Evolutionary conservation across 2,113 vertebrate genomes (phyloP), one percentile per base, ranked within the genome.

Genomic region (Neogobius melanostomus): DNA sequence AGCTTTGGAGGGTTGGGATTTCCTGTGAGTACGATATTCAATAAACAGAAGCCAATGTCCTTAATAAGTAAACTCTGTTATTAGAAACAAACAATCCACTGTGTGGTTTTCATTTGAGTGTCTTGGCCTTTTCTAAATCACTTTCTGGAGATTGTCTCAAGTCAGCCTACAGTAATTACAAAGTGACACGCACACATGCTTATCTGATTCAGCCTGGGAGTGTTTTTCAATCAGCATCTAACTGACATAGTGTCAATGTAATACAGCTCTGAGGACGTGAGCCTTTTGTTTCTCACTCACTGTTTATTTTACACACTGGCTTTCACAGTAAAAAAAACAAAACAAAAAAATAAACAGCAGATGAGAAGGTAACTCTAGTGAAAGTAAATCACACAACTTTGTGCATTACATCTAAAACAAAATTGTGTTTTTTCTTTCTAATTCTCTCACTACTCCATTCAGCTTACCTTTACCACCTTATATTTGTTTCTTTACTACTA

Each of bases 1-100:
- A 99, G 89, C 76, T 95, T 98, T 44, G 97, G 97, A 44, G 96
- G 92, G 1, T 94, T 98, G 76, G 98, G 98, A 88, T 98, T 96
- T 74, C 98, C 97, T 99, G 54, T n/a, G 82, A 64, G 47, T 21
- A 46, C 45, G 45, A 48, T 56, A 48, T 48, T 16, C 8, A 48
- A 11, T 47, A 15, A 68, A 2, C 47, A 6, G 10, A 69, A 15
- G 36, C n/a, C 17, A 16, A 48, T 47, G 12, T 52, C 21, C 49
- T 68, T 49, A 54, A 76, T 76, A 60, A 54, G 64, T 45, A 6
- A 66, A 66, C 36, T 47, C 8, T 9, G 62, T 54, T 9, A 64
- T 68, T 57, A 36, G 8, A 14, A 49, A 74, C 7, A 66, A 82
- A 66, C n/a, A 11, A 21, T 45, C 11, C 1, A 4, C 15, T 60